A percentile compares a stretch with the other conserved stretches of the same genome.
These are phyloP conservation scores for Paramacrobiotus metropolitanus DNA, from an alignment of 1,140 invertebrate genomes.

Conservation along the genomic window DNA sequence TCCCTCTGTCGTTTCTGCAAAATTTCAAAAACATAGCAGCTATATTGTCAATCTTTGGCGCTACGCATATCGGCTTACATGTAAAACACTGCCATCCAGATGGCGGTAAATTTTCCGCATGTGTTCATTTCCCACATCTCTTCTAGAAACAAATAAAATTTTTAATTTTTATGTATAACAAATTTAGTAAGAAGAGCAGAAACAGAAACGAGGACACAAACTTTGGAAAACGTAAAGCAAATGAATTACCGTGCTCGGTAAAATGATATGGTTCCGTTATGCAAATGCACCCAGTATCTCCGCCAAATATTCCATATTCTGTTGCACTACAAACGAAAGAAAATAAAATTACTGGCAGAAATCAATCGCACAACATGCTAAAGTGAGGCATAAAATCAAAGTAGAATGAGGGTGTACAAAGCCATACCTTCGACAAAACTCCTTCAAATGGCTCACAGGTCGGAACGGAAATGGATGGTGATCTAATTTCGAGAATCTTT, in stretches of 20 bases:
- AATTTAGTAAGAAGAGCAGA: slow-evolving; percentile 2
- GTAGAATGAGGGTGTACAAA: slow-evolving; percentile 2
- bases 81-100: slow-evolving; percentile 36
- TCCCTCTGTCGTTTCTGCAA: slow-evolving; percentile 23
- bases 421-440: slow-evolving; percentile 29
- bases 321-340: slow-evolving; percentile 23
- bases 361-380: no score
- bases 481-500: slow-evolving; percentile 37
- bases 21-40: background rate
- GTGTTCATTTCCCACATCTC: slow-evolving; percentile 32
- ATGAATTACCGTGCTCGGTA: background rate
- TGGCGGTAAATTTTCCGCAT: slow-evolving; percentile 37
- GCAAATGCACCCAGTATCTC: slow-evolving; percentile 40
- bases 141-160: slow-evolving; percentile 25
- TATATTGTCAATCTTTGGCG: slow-evolving; percentile 8
- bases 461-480: slow-evolving; percentile 31
- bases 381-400: slow-evolving; percentile 6
- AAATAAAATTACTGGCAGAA: slow-evolving; percentile 13
- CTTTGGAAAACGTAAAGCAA: no score
- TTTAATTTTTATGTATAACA: no score
- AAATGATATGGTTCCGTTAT: slow-evolving; percentile 27
- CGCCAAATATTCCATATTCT: slow-evolving; percentile 27
- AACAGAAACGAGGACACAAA: background rate
- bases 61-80: no score
- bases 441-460: slow-evolving; percentile 37